Conservation (phyloP, 2,888 invertebrate species). For the Ditula angustiorana region DNA sequence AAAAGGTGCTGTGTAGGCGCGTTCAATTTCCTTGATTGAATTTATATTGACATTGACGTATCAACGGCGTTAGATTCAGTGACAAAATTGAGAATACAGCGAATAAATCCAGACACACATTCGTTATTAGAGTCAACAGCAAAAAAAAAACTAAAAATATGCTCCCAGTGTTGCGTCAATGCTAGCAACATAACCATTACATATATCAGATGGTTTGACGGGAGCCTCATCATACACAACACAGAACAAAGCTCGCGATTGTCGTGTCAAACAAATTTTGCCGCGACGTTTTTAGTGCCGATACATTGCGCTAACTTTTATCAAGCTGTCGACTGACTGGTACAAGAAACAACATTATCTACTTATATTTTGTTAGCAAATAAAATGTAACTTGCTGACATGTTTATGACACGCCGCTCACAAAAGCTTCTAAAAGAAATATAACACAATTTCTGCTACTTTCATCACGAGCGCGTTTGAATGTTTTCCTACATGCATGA, state of each 20-base stretch:
- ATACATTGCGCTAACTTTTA: conserved; percentile 33
- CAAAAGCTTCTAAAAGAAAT: conserved; percentile 54
- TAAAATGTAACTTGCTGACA: conserved; percentile 55
- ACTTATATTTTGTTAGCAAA: conserved; percentile 42
- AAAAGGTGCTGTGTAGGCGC: conserved; percentile 24
- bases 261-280: conserved; percentile 41
- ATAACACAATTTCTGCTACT: conserved; percentile 53
- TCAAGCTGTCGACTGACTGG: conserved; percentile 43
- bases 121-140: not conserved
- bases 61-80: conserved; percentile 5
- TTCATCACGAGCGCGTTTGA: conserved; percentile 49
- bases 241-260: conserved; percentile 20
- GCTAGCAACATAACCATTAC: not conserved
- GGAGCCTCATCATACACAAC: conserved; percentile 17
- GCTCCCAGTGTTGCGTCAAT: not conserved
- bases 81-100: not conserved
- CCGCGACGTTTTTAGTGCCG: conserved; percentile 40
- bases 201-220: conserved; percentile 5
- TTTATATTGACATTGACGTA: conserved; percentile 18
- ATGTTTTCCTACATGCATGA: conserved; percentile 47
- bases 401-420: conserved; percentile 52
- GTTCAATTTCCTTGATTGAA: conserved; percentile 29
- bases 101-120: not conserved
- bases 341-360: conserved; percentile 44
- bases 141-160: not conserved